phyloP scores from a whole-genome alignment of 1,140 invertebrate species.

The Monomorium pharaonis region DNA sequence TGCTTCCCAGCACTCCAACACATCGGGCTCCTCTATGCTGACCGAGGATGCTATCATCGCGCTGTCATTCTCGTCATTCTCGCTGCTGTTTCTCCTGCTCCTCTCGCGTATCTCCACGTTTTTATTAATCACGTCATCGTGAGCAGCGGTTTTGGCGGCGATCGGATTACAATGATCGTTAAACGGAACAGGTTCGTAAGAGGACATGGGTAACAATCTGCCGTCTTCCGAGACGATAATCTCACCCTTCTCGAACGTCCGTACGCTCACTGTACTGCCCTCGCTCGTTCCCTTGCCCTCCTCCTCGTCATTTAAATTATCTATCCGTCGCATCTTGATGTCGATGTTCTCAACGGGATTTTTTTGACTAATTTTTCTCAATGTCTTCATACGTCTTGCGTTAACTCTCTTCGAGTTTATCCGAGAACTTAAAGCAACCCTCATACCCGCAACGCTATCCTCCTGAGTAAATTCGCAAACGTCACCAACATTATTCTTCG shows the following conservation, averaged over 20 bases:
- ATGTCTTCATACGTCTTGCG: slow-evolving; percentile 58
- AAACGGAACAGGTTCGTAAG: slow-evolving; percentile 66
- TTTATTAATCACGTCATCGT: background rate
- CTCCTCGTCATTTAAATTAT: slow-evolving; percentile 38
- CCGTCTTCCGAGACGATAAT: slow-evolving; percentile 82
- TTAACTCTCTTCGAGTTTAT: slow-evolving; percentile 70
- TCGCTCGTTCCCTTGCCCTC: slow-evolving; percentile 55
- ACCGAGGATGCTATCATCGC: slow-evolving; percentile 74
- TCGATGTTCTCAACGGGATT: slow-evolving; percentile 61
- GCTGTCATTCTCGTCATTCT: slow-evolving; percentile 61
- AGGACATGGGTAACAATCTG: slow-evolving; percentile 76
- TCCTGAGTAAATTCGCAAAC: slow-evolving; percentile 81
- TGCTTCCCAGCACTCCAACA: slow-evolving; percentile 83
- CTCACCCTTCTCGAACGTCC: slow-evolving; percentile 82
- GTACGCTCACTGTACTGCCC: slow-evolving; percentile 66
- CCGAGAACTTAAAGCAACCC: slow-evolving; percentile 84
- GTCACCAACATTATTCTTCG: slow-evolving; percentile 63
- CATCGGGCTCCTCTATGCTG: slow-evolving; percentile 83
- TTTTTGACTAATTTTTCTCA: slow-evolving; percentile 30
- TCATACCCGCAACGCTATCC: slow-evolving; percentile 84
- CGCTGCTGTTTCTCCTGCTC: slow-evolving; percentile 36
- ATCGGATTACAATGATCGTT: background rate
- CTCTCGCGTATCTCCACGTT: slow-evolving; percentile 25
- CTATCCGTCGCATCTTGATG: slow-evolving; percentile 46
- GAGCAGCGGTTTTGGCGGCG: background rate